Percentiles rank a stretch among this genome's conserved stretches.
Conservation (phyloP, 2,797 vertebrate species). For the Clarias laeviceps region DNA sequence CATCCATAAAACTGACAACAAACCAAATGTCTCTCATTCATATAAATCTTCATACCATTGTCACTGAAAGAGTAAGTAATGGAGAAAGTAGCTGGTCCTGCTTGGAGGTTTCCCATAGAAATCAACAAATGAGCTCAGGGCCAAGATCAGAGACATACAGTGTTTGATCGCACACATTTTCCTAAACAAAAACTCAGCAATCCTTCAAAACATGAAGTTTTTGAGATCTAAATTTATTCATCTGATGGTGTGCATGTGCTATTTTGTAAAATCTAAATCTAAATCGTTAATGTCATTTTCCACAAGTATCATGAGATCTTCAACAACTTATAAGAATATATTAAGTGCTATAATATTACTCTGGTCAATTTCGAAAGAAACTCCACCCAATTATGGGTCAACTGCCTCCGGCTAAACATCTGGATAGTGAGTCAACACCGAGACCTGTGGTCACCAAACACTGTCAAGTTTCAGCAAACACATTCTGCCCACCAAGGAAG, state of each 20-base stretch:
- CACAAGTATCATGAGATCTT: neutral
- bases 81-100: constrained; percentile 22
- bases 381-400: constrained; percentile 56
- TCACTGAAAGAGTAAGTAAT: constrained; percentile 10
- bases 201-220: neutral
- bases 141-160: constrained; percentile 15
- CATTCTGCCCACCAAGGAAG: constrained; percentile 32
- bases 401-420: constrained; percentile 61
- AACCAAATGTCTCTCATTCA: neutral
- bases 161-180: constrained; percentile 21
- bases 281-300: neutral
- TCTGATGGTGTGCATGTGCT: neutral
- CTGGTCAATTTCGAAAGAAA: constrained; percentile 50
- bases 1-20: neutral
- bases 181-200: constrained; percentile 18
- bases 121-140: constrained; percentile 24
- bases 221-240: constrained; percentile 13
- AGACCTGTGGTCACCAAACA: constrained; percentile 57
- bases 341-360: constrained; percentile 57
- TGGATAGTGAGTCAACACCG: constrained; percentile 40
- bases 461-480: constrained; percentile 33
- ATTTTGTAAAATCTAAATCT: neutral
- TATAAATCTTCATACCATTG: neutral
- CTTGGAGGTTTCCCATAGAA: constrained; percentile 10
- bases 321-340: constrained; percentile 34